Evolutionary conservation across 2,797 vertebrate species (phyloP).

Genomic region (Hirundo rustica): DNA sequence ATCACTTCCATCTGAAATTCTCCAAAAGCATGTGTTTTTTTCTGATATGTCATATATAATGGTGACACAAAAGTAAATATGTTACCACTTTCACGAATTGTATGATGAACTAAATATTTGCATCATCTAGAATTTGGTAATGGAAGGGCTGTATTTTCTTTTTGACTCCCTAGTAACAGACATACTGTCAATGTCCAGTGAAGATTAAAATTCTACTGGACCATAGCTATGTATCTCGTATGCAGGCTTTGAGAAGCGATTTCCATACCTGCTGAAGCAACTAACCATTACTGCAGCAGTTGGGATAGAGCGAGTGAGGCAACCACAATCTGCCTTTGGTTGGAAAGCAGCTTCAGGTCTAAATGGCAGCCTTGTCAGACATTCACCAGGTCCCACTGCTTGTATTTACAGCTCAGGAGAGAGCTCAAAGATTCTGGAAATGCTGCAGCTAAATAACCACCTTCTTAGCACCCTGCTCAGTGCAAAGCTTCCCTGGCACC

Average conservation of each 20-base stretch:
- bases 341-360: not conserved
- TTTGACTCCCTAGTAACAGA: not conserved
- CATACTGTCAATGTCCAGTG: not conserved
- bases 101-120: not conserved
- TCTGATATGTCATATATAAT: not conserved
- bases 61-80: not conserved
- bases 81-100: not conserved
- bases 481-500: conserved; percentile 22
- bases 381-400: not conserved
- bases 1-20: not conserved
- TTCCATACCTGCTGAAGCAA: not conserved
- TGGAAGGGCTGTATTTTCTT: not conserved
- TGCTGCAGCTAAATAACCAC: not conserved
- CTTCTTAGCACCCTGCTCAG: not conserved
- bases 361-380: not conserved
- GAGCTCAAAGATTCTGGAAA: not conserved
- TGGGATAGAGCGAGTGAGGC: not conserved
- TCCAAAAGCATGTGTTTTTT: not conserved
- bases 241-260: not conserved
- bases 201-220: not conserved
- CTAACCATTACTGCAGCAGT: not conserved
- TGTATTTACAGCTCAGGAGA: not conserved
- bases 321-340: not conserved
- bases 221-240: not conserved
- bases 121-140: not conserved